Evolutionary conservation across 1,140 invertebrate genomes (phyloP), one percentile per base, ranked within the genome.

Genomic region (Pogonognathellus flavescens): DNA sequence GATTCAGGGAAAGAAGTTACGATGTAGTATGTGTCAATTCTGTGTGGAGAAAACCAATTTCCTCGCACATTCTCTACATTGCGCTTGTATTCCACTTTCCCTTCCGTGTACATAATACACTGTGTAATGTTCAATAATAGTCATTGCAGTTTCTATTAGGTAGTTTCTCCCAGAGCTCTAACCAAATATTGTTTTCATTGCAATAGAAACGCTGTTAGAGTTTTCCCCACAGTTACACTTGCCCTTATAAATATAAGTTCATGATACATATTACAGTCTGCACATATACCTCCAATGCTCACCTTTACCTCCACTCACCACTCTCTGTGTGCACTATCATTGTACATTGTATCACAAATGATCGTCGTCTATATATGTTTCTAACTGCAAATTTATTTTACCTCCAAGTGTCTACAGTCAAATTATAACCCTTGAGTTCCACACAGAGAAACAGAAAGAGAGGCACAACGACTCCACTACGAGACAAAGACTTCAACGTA

Each of bases 11-110:
- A 76, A 76, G 70, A 76, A 76, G 70, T 76, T 76, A 76, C 70
- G 70, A 76, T 76, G 70, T 76, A 76, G 70, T 76, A 76, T 76
- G 70, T 76, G 70, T 76, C 70, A 76, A 76, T 76, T 76, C 70
- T 76, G 70, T 76, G 31, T 50, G 41, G 70, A 76, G 70, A 76
- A 76, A 76, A 76, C 70, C 70, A 76, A 76, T 76, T 76, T 76
- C 70, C 70, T 76, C 31, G 25, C 70, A 76, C 70, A 76, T 76
- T 76, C 25, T 76, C 25, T 76, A 76, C 31, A 76, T 49, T 76
- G 70, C 16, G 31, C 31, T 14, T 20, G 20, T 66, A 76, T 76
- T 76, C 70, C 25, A n/a, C 70, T 31, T 76, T 76, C 41, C 41
- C 31, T 49, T 11, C 70, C 25, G 49, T 76, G 70, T 76, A 76